Base-by-base conservation (phyloP, 1,140 invertebrate species). In the Drosophila tsacasi region DNA sequence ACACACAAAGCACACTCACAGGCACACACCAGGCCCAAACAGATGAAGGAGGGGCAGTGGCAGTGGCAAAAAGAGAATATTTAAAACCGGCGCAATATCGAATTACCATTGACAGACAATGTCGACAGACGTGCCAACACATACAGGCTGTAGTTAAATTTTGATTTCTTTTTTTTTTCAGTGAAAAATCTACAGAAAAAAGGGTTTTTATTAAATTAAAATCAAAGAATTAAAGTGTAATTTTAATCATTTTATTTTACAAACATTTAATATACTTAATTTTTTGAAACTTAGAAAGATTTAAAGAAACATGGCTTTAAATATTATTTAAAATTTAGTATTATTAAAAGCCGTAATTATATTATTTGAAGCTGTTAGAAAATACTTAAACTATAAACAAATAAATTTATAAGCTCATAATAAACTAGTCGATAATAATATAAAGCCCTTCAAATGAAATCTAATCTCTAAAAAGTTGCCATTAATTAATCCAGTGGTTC, bases 81-180 rank as follows among this genome's bases (percentile, higher is more conserved):
- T 87, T 87, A 83, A 86, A 74, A 72, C 52, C 80, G 65, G 76
- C 72, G 78, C 79, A 76, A 83, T 89, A 86, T 86, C 80, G 80
- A 86, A 83, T 89, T 86, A 87, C 83, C 80, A 87, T 87, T 83
- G 76, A 76, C 72, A 76, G 67, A 68, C 75, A 63, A 49, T 69
- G 71, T 69, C 73, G 49, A 73, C 60, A 59, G 42, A 42, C 54
- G 30, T 42, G 75, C 23, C 42, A 77, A 32, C 49, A 37, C 47
- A 40, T 30, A 81, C 57, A 81, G 77, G 81, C 71, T 81, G 72
- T 72, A 35, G 30, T 17, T 13, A 12, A 12, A 12, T 0, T 47
- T 37, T 5, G 6, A 27, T 30, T 58, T 72, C 55, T 21, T 21
- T 75, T 72, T 62, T 21, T 21, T 75, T 50, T 60, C 30, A 37